phyloP scores from a whole-genome alignment of 2,797 vertebrate genomes.

The Nyctibius grandis region DNA sequence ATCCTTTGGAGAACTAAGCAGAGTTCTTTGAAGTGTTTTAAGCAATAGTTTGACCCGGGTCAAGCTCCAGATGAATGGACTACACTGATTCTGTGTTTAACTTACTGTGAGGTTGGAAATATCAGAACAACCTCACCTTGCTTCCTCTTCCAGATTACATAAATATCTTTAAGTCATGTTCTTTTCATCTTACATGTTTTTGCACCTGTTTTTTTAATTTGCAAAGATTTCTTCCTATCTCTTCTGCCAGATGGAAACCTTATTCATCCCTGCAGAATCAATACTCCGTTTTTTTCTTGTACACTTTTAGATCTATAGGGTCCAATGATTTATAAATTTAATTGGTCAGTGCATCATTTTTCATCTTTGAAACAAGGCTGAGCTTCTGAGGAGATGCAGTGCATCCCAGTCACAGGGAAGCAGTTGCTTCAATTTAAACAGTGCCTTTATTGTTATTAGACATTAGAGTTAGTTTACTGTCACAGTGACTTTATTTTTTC shows the following conservation, averaged over 20 bases:
- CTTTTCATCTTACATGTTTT: accelerated
- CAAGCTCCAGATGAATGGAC: not conserved
- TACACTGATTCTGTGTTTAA: not conserved
- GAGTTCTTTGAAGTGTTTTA: not conserved
- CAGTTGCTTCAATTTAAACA: not conserved
- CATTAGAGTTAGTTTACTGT: not conserved
- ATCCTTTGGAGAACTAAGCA: not conserved
- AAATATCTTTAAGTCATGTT: not conserved
- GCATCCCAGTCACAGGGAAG: not conserved
- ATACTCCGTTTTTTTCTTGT: not conserved
- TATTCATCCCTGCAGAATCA: not conserved
- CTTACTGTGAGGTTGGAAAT: not conserved
- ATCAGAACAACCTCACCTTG: not conserved
- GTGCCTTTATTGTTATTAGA: not conserved
- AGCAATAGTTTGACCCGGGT: not conserved
- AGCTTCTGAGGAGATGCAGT: not conserved
- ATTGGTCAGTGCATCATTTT: not conserved
- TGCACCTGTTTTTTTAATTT: not conserved
- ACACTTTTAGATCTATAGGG: not conserved
- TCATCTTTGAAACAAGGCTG: not conserved
- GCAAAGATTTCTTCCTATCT: not conserved
- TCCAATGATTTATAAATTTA: not conserved
- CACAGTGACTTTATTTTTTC: not conserved
- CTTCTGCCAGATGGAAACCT: not conserved
- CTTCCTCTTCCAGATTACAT: not conserved